Evolutionary conservation across 2,113 vertebrate species (phyloP).

Genomic region (Platichthys stellatus): DNA sequence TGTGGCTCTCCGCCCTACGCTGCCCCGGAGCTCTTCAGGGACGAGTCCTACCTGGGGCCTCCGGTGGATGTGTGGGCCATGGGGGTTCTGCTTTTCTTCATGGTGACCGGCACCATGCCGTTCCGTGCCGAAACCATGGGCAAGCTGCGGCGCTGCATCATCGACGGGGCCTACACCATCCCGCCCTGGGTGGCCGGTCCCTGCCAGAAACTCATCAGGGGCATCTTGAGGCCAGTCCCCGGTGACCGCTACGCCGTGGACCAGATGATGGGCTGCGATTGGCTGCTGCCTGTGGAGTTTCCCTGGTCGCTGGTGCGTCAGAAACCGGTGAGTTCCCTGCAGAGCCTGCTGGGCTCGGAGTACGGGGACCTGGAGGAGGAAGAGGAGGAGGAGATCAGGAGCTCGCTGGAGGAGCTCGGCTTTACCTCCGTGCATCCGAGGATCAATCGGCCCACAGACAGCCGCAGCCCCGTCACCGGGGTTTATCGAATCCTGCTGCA

Average conservation of each 20-base stretch:
- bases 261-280: constrained; percentile 90
- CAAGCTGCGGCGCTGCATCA: constrained; percentile 89
- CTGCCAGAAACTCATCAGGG: constrained; percentile 90
- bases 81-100: constrained; percentile 94
- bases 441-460: constrained; percentile 81
- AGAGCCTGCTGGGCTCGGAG: constrained; percentile 73
- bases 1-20: constrained; percentile 96
- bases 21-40: constrained; percentile 92
- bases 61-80: constrained; percentile 94
- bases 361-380: constrained; percentile 80
- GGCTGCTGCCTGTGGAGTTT: constrained; percentile 89
- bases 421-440: constrained; percentile 86
- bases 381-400: constrained; percentile 81
- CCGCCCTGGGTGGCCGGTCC: constrained; percentile 87
- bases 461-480: constrained; percentile 88
- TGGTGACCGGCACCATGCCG: constrained; percentile 90
- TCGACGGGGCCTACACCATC: constrained; percentile 83
- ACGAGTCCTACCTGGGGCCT: constrained; percentile 88
- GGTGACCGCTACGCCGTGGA: constrained; percentile 84
- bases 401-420: constrained; percentile 85
- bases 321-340: constrained; percentile 78
- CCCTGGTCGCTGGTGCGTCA: constrained; percentile 82
- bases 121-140: constrained; percentile 94
- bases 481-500: constrained; percentile 92
- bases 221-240: constrained; percentile 85